phyloP scores from a whole-genome alignment of 1,140 invertebrate species.

The Brachionus sp. region DNA sequence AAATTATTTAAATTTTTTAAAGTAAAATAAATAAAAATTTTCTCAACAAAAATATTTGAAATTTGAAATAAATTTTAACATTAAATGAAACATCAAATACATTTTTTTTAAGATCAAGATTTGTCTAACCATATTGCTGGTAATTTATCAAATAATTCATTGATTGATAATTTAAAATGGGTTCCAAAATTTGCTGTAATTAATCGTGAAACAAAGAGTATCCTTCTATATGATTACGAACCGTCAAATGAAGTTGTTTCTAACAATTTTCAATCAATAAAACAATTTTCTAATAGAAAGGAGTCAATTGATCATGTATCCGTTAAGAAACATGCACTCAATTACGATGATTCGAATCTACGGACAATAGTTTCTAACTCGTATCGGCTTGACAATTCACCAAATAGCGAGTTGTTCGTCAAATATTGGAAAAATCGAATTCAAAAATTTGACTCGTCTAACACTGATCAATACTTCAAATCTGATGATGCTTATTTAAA shows the following conservation, averaged over 20 bases:
- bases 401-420: conserved; percentile 1
- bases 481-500: neutral
- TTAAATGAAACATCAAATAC: neutral
- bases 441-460: neutral
- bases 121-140: conserved; percentile 1
- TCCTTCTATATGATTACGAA: conserved; percentile 3
- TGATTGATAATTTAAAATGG: conserved; percentile 28
- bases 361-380: neutral
- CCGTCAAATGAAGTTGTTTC: neutral
- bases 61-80: neutral
- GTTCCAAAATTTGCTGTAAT: conserved; percentile 16
- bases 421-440: conserved; percentile 32
- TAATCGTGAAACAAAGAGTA: neutral
- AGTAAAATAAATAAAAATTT: no score
- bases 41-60: no score
- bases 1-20: no score
- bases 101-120: conserved; percentile 22
- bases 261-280: neutral
- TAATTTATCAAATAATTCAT: neutral
- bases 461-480: neutral
- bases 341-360: neutral
- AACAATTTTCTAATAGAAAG: neutral
- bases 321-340: neutral
- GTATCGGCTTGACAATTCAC: conserved; percentile 3
- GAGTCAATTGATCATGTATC: neutral